Percentiles rank a stretch among this genome's conserved stretches.
These are phyloP conservation scores for Seriola quinqueradiata DNA, from an alignment of 2,113 vertebrate species.

Conservation along the genomic window DNA sequence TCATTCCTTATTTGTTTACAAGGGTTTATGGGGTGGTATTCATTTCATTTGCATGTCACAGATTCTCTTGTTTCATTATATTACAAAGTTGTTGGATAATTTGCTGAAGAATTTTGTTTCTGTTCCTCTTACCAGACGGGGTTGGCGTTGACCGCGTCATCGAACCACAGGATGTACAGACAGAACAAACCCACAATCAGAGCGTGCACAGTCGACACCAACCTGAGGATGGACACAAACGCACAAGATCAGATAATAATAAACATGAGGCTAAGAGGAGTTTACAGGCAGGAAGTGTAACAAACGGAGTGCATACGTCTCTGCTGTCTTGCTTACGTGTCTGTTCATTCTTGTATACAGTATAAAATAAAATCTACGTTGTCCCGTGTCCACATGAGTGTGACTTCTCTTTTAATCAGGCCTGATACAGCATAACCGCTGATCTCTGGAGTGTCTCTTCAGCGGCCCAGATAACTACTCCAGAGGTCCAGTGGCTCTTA, in stretches of 20 bases:
- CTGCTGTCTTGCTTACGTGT: not conserved
- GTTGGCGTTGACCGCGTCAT: slow-evolving; percentile 84
- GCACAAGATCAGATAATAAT: not conserved
- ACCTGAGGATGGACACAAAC: slow-evolving; percentile 63
- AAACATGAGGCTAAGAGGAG: not conserved
- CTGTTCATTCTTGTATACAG: slow-evolving; percentile 2
- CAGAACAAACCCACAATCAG: slow-evolving; percentile 86
- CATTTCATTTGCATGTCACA: not conserved
- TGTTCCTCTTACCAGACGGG: slow-evolving; percentile 86
- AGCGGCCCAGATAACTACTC: slow-evolving; percentile 51
- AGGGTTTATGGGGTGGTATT: not conserved
- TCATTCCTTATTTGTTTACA: not conserved
- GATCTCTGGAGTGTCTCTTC: slow-evolving; percentile 67
- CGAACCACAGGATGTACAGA: slow-evolving; percentile 87
- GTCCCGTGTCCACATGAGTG: not conserved
- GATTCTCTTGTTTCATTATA: not conserved
- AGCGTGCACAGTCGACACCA: slow-evolving; percentile 86
- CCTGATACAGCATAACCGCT: slow-evolving; percentile 12
- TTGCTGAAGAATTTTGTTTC: not conserved
- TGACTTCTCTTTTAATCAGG: slow-evolving; percentile 9
- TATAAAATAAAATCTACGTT: slow-evolving; percentile 1
- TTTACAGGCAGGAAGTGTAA: not conserved
- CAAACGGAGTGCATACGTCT: not conserved
- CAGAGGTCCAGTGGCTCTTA: slow-evolving; percentile 52
- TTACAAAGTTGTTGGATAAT: not conserved